Evolutionary conservation across 2,113 vertebrate genomes (phyloP), one percentile per base, ranked within the genome.

Genomic region (Sinosuthora webbiana): DNA sequence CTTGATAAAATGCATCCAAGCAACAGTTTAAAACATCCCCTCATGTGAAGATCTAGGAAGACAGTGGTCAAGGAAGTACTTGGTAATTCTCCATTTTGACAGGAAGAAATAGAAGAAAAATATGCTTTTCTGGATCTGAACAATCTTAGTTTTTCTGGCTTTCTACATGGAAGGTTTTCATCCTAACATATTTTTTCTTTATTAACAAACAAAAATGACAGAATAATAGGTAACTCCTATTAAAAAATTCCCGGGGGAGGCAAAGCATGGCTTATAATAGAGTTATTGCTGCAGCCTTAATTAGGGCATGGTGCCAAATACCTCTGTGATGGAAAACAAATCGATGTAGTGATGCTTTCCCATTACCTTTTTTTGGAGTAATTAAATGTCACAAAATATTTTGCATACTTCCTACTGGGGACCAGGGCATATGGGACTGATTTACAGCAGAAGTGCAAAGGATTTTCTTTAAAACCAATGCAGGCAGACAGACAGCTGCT

Each of bases 301-400:
- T 91, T 91, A 85, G 59, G 59, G 70, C 78, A 69, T 47, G 50
- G 59, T 83, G 84, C 89, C 91, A 94, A 83, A 85, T 83, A 81
- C 35, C 49, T 94, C 71, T 83, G 50, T 77, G 68, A 87, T 90
- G 90, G 67, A 83, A 93, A 95, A 42, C 35, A 93, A 93, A 88
- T 79, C 6, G 22, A 76, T 94, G 45, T 65, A 82, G 64, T n/a
- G 25, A 87, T 85, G 70, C 52, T 94, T 91, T 91, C 33, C 45
- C 19, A 8, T 89, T 93, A 49, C 57, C 16, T 87, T 85, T 79
- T 91, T 62, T 47, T 11, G 6, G 59, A 42, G 53, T 60, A 83
- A 84, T 85, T 70, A 87, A 95, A 80, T 68, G 30, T 77, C 50
- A 91, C 70, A 74, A 86, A 74, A 83, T 73, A 70, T 63, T 93